These are phyloP conservation scores for Uromys caudimaculatus DNA, from an alignment of 2,797 vertebrate species.

Conservation along the genomic window DNA sequence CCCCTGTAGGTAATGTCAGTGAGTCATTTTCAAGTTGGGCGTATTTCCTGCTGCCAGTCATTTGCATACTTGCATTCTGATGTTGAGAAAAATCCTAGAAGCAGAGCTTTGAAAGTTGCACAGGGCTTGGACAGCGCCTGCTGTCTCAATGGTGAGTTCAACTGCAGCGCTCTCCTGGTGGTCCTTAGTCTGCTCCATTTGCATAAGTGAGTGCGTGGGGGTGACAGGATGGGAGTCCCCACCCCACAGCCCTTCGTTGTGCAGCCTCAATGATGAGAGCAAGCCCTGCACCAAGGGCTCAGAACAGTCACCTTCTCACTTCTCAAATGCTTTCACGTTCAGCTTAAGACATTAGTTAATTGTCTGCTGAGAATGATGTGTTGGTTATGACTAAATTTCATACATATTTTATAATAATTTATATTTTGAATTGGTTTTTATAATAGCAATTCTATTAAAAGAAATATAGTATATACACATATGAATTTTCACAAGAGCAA, in stretches of 20 bases:
- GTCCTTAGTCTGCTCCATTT: neutral
- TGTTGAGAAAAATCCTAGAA: slow-evolving; percentile 77
- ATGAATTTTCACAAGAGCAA: neutral
- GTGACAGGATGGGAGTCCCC: neutral
- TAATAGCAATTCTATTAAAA: neutral
- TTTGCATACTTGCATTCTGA: slow-evolving; percentile 71
- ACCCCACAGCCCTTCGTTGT: neutral
- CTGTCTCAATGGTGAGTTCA: slow-evolving; percentile 52
- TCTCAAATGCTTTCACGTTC: neutral
- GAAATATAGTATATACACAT: neutral
- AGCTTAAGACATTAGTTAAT: neutral
- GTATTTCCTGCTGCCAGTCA: slow-evolving; percentile 67
- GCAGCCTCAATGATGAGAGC: neutral
- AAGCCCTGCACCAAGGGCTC: neutral
- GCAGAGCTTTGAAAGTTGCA: slow-evolving; percentile 64
- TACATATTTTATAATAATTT: neutral
- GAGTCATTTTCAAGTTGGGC: slow-evolving; percentile 64
- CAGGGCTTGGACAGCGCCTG: slow-evolving; percentile 50
- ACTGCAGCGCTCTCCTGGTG: neutral
- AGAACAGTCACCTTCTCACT: neutral
- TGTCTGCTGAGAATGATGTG: neutral
- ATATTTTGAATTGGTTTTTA: neutral
- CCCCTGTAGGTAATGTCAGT: slow-evolving; percentile 68
- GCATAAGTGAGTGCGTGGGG: neutral
- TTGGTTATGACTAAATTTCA: neutral